Conservation (phyloP, 53 echinoderm and acorn worm species). For the Crossaster papposus region DNA sequence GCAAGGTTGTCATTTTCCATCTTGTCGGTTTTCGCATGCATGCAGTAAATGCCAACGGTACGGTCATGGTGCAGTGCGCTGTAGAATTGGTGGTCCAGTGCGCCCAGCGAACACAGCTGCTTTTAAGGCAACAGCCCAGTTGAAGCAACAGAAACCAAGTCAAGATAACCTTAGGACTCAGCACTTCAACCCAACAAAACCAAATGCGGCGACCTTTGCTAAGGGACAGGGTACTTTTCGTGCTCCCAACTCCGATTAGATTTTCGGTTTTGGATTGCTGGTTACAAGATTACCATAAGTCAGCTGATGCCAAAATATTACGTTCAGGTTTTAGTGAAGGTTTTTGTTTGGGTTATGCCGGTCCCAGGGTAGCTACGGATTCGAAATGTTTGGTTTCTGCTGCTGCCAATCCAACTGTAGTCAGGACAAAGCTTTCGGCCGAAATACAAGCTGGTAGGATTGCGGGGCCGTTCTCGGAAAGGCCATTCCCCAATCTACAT, state of each 20-base stretch:
- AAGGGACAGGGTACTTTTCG: background rate
- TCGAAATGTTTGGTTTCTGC: conserved; percentile 16
- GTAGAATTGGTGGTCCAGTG: background rate
- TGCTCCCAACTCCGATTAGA: conserved; percentile 9
- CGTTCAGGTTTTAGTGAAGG: background rate
- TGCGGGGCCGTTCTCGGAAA: background rate
- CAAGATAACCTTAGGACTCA: too few relatives aligned
- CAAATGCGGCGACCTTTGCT: too few relatives aligned
- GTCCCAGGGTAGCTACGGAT: background rate
- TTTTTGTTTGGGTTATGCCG: background rate
- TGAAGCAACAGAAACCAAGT: too few relatives aligned
- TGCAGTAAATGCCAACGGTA: background rate
- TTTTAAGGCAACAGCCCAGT: too few relatives aligned
- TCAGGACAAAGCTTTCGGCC: background rate
- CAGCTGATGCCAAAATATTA: too few relatives aligned
- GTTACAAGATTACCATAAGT: too few relatives aligned
- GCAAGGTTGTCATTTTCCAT: background rate
- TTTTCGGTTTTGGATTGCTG: background rate
- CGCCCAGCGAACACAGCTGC: too few relatives aligned
- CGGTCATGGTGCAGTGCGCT: background rate
- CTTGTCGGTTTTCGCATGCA: background rate
- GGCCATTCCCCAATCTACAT: too few relatives aligned
- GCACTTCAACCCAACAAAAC: background rate
- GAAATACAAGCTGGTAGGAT: conserved; percentile 30
- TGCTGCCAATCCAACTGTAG: background rate